These are phyloP conservation scores for Alviniconcha marisindica DNA, from an alignment of 1,140 invertebrate genomes.

Conservation along the genomic window DNA sequence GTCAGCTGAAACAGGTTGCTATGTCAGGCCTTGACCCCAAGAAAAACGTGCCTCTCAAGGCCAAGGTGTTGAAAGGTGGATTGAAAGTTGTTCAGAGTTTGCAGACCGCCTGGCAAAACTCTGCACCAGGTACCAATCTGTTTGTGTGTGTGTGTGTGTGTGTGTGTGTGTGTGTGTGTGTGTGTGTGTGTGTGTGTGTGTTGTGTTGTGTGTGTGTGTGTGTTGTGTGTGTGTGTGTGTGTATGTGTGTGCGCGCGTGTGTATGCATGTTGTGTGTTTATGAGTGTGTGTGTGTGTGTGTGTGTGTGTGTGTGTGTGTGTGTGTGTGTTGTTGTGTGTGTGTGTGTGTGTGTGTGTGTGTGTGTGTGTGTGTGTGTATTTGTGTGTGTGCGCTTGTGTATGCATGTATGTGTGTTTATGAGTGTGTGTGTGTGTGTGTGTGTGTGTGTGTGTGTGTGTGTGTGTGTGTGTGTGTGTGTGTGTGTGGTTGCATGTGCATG, in stretches of 20 bases:
- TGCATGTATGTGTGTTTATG: no score
- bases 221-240: no score
- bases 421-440: no score
- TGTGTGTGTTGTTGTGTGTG: no score
- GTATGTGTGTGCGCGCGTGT: neutral
- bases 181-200: neutral
- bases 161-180: constrained; percentile 5
- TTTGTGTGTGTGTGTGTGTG: constrained; percentile 23
- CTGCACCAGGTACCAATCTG: neutral
- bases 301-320: neutral
- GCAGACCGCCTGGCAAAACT: constrained; percentile 23
- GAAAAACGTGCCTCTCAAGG: neutral
- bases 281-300: neutral
- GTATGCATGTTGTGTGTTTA: neutral
- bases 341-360: neutral
- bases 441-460: no score
- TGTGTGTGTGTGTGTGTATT: neutral
- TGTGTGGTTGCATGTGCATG: no score
- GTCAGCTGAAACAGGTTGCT: constrained; percentile 28
- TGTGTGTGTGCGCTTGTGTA: no score
- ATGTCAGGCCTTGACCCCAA: constrained; percentile 25
- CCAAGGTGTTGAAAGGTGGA: constrained; percentile 16
- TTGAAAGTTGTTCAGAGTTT: constrained; percentile 15
- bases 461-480: no score
- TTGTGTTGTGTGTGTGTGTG: no score